Evolutionary conservation across 2,113 vertebrate species (phyloP), one percentile per base, ranked within the genome.

Genomic region (Corydoras sp.): DNA sequence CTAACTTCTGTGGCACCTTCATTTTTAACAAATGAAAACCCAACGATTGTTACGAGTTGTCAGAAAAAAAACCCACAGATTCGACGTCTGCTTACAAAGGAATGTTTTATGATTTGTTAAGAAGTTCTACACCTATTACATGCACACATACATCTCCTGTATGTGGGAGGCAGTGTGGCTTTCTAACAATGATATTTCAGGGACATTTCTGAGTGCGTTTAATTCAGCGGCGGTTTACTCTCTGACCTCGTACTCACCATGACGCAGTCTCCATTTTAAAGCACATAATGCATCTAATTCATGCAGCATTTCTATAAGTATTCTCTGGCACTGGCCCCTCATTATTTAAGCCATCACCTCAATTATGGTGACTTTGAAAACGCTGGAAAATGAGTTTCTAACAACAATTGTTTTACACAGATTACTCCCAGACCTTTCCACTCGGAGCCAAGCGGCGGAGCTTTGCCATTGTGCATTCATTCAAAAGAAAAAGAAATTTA

Each of bases 381-480:
- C 56, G 66, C 15, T 32, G 29, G 0, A 0, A 12, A 53, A 66
- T 7, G 14, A 58, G 49, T 60, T 24, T 71, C 10, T 10, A 32
- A 70, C 68, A 75, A 63, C 31, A 62, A 69, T 49, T 53, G 61
- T 58, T 63, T 43, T 8, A 24, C 4, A 24, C 50, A 71, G 62
- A 76, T 80, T 71, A 75, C 62, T 68, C 62, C 56, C 72, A 80
- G 74, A 43, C 58, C 30, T 13, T 62, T 55, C 49, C 11, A 50
- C 48, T 30, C 10, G 14, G 43, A 70, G 58, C 73, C 59, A 74
- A 76, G 58, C n/a, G 10, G 4, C 35, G 66, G 55, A 65, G 7
- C 30, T 8, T 18, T 31, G 59, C 55, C 54, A 54, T 68, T 51
- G 51, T 76, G 50, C 53, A 60, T 69, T 72, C 49, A 83, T 79